Conservation (phyloP, 2,888 invertebrate genomes). For the Monochamus alternatus region DNA sequence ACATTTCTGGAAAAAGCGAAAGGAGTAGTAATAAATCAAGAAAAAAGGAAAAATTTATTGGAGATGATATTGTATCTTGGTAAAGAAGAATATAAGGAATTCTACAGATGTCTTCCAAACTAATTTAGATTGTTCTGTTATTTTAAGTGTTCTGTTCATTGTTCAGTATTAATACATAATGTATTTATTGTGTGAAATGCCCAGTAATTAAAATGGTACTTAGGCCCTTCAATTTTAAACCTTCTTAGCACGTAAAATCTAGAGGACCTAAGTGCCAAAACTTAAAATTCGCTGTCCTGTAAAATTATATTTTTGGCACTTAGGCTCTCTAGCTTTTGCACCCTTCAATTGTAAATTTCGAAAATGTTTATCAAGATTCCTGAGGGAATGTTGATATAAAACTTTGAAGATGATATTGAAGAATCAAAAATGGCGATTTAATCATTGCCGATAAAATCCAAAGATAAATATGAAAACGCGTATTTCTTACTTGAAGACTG, state of each 20-base stretch:
- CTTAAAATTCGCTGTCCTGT: background rate
- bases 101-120: background rate
- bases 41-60: background rate
- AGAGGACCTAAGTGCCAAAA: constrained; percentile 5
- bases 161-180: constrained; percentile 1
- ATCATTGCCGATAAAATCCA: too few relatives aligned
- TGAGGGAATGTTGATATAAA: too few relatives aligned
- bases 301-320: constrained; percentile 4
- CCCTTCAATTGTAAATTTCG: background rate
- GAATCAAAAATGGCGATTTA: too few relatives aligned
- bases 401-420: too few relatives aligned
- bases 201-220: background rate
- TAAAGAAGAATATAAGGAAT: constrained; percentile 16
- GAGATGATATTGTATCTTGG: background rate
- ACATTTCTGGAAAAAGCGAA: background rate
- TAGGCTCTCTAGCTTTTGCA: constrained; percentile 4
- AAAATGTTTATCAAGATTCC: too few relatives aligned
- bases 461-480: too few relatives aligned
- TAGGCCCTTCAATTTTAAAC: background rate
- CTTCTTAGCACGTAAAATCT: background rate
- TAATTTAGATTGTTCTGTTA: background rate
- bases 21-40: constrained; percentile 7
- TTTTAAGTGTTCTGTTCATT: background rate
- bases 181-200: background rate
- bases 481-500: too few relatives aligned